Percentiles rank a stretch among this genome's conserved stretches.
These are phyloP conservation scores for Adelognathus sp. DNA, from an alignment of 2,888 invertebrate species.

Conservation along the genomic window DNA sequence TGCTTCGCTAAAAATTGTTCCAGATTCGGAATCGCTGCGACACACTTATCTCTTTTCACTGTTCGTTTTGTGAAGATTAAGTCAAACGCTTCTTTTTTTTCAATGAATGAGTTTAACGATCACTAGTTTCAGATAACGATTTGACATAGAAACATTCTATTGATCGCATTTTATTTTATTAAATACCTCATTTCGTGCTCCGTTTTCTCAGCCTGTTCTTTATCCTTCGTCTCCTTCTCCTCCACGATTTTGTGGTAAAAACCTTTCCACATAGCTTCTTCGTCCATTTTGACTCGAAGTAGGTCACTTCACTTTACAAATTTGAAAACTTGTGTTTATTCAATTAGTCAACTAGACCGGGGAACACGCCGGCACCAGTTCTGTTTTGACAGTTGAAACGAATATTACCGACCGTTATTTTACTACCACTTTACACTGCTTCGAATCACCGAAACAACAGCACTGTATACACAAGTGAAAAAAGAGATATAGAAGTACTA, in stretches of 20 bases:
- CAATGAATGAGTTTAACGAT: neutral
- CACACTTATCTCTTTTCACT: neutral
- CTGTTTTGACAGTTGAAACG: slow-evolving; percentile 32
- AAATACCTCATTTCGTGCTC: slow-evolving; percentile 87
- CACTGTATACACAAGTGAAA: neutral
- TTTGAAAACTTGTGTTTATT: slow-evolving; percentile 1
- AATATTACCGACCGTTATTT: slow-evolving; percentile 37
- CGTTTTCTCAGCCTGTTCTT: slow-evolving; percentile 83
- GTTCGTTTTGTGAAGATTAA: neutral
- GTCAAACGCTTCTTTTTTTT: neutral
- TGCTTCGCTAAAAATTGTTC: neutral
- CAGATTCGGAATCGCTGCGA: neutral
- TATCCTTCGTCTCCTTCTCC: slow-evolving; percentile 86
- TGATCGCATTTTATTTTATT: slow-evolving; percentile 57
- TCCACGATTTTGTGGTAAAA: slow-evolving; percentile 83
- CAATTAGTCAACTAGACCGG: neutral
- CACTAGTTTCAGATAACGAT: neutral
- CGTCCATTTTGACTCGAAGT: slow-evolving; percentile 81
- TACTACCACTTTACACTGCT: neutral
- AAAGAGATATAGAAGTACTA: neutral
- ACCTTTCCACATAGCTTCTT: slow-evolving; percentile 90
- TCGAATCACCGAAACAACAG: neutral
- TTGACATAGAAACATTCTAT: neutral
- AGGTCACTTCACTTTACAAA: neutral
- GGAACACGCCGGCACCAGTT: slow-evolving; percentile 19